Evolutionary conservation across 92 coral and sea anemone species (phyloP), one percentile per base, ranked within the genome.

Genomic region (Pocillopora meandrina): DNA sequence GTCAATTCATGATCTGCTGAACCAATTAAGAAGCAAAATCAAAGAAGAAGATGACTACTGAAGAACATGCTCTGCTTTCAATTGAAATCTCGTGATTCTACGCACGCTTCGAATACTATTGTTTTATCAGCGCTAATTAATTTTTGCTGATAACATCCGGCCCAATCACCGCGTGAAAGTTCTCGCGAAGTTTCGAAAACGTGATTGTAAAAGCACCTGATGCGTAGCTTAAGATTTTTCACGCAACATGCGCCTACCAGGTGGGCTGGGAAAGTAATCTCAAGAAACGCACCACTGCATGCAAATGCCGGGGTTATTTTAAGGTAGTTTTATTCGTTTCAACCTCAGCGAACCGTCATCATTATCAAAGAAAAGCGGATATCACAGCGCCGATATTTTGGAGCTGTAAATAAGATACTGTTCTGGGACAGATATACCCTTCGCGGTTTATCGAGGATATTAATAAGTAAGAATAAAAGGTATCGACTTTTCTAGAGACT

Each of bases 21-120:
- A 33, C 23, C 83, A 79, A 4, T 82, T 94, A 1, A 92, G 92
- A 68, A 84, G 91, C 42, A 92, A 87, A 72, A 91, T 92, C 3
- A 89, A 68, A 14, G 90, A 81, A 0, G 86, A 84, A 21, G 90
- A 85, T 35, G 88, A 84, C 42, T 66, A 20, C 10, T 83, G 47
- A 82, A 59, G 58, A 42, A 12, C 19, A 33, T 26, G 31, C 31
- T 26, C 31, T 26, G 31, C 31, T 26, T 26, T 26, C 31, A 26
- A 26, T n/a, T 5, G 23, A 12, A 20, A 9, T n/a, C 42, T 74
- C 72, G 57, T 81, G 85, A 81, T n/a, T 60, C 21, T 8, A 18
- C 36, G 35, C 85, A 81, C 66, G 77, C 23, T 81, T 81, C 62
- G 17, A 60, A 71, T 71, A 13, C 55, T 77, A n/a, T 81, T 81